A percentile compares a stretch with the other conserved stretches of the same genome.
Evolutionary conservation across 2,113 vertebrate species (phyloP).

Genomic region (Mustela lutreola): DNA sequence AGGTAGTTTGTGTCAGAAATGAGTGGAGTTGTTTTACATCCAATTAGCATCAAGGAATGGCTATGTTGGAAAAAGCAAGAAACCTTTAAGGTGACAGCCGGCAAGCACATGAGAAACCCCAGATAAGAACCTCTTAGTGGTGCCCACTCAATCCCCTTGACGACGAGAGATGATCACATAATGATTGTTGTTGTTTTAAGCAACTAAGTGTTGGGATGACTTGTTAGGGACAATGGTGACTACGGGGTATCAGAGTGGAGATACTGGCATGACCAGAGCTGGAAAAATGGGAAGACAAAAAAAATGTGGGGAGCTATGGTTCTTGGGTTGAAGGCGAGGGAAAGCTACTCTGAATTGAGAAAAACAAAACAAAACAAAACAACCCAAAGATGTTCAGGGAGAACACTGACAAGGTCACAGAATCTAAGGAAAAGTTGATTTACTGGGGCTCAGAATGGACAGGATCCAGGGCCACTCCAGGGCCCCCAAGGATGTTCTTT

Average conservation of each 20-base stretch:
- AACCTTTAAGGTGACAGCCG: not conserved
- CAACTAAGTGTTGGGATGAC: not conserved
- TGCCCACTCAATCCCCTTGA: not conserved
- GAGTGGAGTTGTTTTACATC: not conserved
- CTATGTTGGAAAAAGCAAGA: not conserved
- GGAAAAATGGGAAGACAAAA: not conserved
- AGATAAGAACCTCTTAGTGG: not conserved
- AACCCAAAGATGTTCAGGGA: not conserved
- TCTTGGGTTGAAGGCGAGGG: not conserved
- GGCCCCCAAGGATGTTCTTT: not conserved
- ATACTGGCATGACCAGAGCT: not conserved
- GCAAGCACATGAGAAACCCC: not conserved
- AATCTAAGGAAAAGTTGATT: not conserved
- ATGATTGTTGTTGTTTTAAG: not conserved
- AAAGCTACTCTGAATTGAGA: not conserved
- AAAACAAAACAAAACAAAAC: not conserved
- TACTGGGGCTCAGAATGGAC: not conserved
- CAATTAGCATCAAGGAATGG: not conserved
- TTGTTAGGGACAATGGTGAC: not conserved
- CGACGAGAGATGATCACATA: fast-evolving
- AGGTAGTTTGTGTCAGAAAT: not conserved
- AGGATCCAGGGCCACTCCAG: not conserved
- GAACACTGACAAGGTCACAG: not conserved
- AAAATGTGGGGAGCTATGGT: too few relatives aligned
- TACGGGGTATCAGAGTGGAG: not conserved